A percentile compares a stretch with the other conserved stretches of the same genome.
phyloP scores from a whole-genome alignment of 2,888 invertebrate species.

The Fabriciana adippe region DNA sequence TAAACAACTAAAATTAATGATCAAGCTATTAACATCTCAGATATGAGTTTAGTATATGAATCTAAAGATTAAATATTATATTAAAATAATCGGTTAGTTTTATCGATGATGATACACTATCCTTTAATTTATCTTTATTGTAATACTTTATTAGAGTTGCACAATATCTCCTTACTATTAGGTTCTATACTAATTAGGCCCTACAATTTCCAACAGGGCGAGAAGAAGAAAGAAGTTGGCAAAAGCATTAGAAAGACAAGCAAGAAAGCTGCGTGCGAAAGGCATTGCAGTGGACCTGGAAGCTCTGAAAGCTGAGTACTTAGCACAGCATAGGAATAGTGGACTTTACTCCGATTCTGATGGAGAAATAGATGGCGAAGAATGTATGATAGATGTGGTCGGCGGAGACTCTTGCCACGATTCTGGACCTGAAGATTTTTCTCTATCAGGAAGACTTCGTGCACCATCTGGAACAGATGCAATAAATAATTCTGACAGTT shows the following conservation, averaged over 20 bases:
- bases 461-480: constrained; percentile 83
- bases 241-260: constrained; percentile 95
- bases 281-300: constrained; percentile 94
- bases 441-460: constrained; percentile 80
- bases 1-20: too few species aligned
- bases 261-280: constrained; percentile 94
- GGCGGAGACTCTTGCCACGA: constrained; percentile 89
- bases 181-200: constrained; percentile 80
- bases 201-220: constrained; percentile 84
- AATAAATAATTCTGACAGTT: constrained; percentile 83
- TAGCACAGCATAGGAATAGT: constrained; percentile 87
- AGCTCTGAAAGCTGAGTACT: constrained; percentile 91
- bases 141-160: background rate
- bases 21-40: too few species aligned
- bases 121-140: too few species aligned
- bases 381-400: constrained; percentile 92
- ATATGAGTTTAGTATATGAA: too few species aligned
- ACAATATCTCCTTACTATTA: constrained; percentile 46
- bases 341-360: constrained; percentile 83
- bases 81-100: too few species aligned
- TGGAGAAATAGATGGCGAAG: constrained; percentile 84
- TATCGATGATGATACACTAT: too few species aligned
- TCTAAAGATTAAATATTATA: too few species aligned
- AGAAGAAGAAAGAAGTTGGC: constrained; percentile 94
- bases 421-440: constrained; percentile 84